A percentile compares a stretch with the other conserved stretches of the same genome.
Conservation (phyloP, 1,140 invertebrate species). For the Zaprionus africanus region DNA sequence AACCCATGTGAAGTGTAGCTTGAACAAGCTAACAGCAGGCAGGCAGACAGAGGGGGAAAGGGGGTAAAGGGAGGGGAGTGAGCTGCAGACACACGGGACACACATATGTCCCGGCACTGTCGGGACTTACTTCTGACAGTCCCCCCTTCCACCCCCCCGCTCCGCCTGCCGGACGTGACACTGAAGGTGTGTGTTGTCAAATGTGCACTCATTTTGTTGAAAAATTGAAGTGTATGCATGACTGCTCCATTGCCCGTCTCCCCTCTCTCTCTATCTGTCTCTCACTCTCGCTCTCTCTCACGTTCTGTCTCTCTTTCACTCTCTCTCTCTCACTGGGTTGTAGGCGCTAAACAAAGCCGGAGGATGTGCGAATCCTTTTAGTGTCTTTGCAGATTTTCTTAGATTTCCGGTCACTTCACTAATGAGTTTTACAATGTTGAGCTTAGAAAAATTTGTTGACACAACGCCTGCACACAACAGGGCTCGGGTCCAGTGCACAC, state of each 20-base stretch:
- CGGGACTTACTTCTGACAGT: background rate
- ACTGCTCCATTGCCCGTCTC: constrained; percentile 62
- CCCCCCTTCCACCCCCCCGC: background rate
- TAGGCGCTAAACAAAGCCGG: constrained; percentile 31
- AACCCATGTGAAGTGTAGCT: constrained; percentile 50
- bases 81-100: background rate
- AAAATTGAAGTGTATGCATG: constrained; percentile 82
- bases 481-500: constrained; percentile 46
- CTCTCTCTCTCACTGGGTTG: constrained; percentile 4
- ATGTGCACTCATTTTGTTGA: constrained; percentile 81
- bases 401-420: constrained; percentile 82
- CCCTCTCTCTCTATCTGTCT: background rate
- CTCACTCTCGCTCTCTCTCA: constrained; percentile 9
- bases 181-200: constrained; percentile 75
- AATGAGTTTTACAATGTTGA: constrained; percentile 78
- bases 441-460: constrained; percentile 65
- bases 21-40: constrained; percentile 24
- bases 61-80: constrained; percentile 2
- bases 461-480: constrained; percentile 54
- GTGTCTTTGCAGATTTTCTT: constrained; percentile 67
- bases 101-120: background rate
- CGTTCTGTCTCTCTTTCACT: constrained; percentile 30
- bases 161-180: constrained; percentile 25
- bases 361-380: constrained; percentile 55
- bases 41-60: background rate